Evolutionary conservation across 2,888 invertebrate genomes (phyloP), one percentile per base, ranked within the genome.

Genomic region (Chirona hameri): DNA sequence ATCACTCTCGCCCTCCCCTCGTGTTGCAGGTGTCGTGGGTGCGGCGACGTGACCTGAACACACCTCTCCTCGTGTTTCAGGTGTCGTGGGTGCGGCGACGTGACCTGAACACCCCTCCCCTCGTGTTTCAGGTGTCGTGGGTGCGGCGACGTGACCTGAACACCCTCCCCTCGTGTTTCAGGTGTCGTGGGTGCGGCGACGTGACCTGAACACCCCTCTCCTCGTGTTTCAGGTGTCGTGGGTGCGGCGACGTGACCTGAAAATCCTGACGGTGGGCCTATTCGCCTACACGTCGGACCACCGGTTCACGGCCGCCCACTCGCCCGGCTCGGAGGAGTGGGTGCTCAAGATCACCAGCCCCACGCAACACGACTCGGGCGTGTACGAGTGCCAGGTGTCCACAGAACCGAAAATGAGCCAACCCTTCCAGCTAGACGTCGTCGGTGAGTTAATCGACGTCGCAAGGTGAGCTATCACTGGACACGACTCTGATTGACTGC

Each of bases 221-320:
- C n/a, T n/a, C n/a, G n/a, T 18, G 24, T 27, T 65, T 9, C 89
- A 94, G 94, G 94, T 95, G 24, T 95, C 95, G 21, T 95, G 95
- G 95, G 95, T 95, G 86, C 90, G 95, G 18, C 94, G 95, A 87
- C 91, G 94, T 24, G 95, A 95, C 87, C 90, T 95, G 72, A 95
- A 95, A 90, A 92, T 93, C 85, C 89, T 93, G 81, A 93, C 93
- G 29, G 93, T 93, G 39, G 92, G 93, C 82, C 91, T 92, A 85
- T 89, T 93, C 88, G 93, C 93, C 81, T 93, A 93, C 87, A 93
- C 93, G 57, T 93, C 92, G 87, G 93, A 93, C 88, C 93, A 93
- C 87, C 90, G 93, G 84, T 93, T 93, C 87, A 91, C 92, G 87
- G 91, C 92, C 80, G 89, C 93, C 69, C 93, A 93, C 88, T 90